Percentiles rank a stretch among this genome's conserved stretches.
phyloP scores from a whole-genome alignment of 2,888 invertebrate species.

The Pilophorus perplexus region DNA sequence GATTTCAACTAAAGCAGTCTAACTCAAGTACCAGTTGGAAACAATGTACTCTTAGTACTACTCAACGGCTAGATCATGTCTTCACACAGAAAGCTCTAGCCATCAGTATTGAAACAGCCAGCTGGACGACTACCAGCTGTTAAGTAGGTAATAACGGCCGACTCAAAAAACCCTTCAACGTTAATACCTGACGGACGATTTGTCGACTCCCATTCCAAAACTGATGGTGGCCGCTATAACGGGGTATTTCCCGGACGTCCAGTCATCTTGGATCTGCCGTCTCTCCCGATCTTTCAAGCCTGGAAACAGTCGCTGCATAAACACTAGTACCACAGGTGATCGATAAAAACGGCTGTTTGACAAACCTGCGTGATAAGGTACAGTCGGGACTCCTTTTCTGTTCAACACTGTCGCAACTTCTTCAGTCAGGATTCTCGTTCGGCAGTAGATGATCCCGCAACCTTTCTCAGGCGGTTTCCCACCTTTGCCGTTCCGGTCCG shows the following conservation, averaged over 20 bases:
- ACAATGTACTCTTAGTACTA: too few relatives aligned
- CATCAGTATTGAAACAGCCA: too few relatives aligned
- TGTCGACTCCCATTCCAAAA: conserved; percentile 99
- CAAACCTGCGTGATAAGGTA: conserved; percentile 81
- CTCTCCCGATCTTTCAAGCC: conserved; percentile 70
- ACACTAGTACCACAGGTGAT: neutral
- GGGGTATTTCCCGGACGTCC: conserved; percentile 84
- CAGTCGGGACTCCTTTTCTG: conserved; percentile 69
- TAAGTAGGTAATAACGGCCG: too few relatives aligned
- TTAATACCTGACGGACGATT: conserved; percentile 86
- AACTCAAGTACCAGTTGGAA: too few relatives aligned
- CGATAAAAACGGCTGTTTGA: conserved; percentile 50
- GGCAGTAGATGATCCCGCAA: conserved; percentile 92
- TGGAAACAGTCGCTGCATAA: neutral
- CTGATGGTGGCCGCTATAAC: conserved; percentile 96
- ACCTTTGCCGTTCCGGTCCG: conserved; percentile 40
- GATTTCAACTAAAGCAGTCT: too few relatives aligned
- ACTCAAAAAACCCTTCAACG: too few relatives aligned
- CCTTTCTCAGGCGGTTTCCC: conserved; percentile 52
- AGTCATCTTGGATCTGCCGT: conserved; percentile 78
- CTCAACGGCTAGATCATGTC: too few relatives aligned
- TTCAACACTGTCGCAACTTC: conserved; percentile 74
- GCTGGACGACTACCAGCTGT: too few relatives aligned
- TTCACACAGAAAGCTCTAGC: too few relatives aligned
- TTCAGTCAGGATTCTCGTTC: conserved; percentile 88